Percentiles rank a stretch among this genome's conserved stretches.
Evolutionary conservation across 2,797 vertebrate species (phyloP).

Genomic region (Threskiornis aethiopicus): DNA sequence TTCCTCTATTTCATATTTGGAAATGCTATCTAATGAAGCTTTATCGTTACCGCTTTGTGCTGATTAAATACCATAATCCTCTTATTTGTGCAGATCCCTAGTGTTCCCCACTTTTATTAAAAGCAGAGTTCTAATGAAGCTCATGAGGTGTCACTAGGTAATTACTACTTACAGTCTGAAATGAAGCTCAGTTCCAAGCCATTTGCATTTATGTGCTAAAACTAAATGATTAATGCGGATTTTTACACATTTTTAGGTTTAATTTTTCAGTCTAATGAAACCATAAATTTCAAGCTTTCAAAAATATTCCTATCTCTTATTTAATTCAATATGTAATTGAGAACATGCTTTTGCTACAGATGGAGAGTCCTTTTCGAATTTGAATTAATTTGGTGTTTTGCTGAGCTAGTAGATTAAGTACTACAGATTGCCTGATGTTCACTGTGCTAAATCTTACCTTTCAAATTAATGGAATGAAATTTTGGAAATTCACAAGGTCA

Average conservation of each 20-base stretch:
- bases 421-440: conserved; percentile 6
- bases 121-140: conserved; percentile 54
- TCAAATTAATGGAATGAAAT: not conserved
- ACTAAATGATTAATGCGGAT: conserved; percentile 73
- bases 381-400: conserved; percentile 58
- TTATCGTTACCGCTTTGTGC: conserved; percentile 43
- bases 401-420: conserved; percentile 22
- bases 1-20: conserved; percentile 38
- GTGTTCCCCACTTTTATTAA: conserved; percentile 42
- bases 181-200: conserved; percentile 68
- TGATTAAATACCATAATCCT: conserved; percentile 64
- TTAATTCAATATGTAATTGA: conserved; percentile 70
- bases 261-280: conserved; percentile 76
- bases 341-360: conserved; percentile 62
- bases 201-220: conserved; percentile 73
- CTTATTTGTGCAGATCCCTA: conserved; percentile 44
- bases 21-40: conserved; percentile 51
- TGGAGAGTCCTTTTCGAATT: conserved; percentile 45
- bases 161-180: conserved; percentile 68
- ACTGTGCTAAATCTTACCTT: not conserved
- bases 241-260: conserved; percentile 75
- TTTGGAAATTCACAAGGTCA: conserved; percentile 1
- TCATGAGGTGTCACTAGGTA: conserved; percentile 40
- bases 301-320: conserved; percentile 57
- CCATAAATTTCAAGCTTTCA: conserved; percentile 68